Evolutionary conservation across 37 sponge, comb jelly and placozoan genomes (phyloP).

Genomic region (Agelas oroides): DNA sequence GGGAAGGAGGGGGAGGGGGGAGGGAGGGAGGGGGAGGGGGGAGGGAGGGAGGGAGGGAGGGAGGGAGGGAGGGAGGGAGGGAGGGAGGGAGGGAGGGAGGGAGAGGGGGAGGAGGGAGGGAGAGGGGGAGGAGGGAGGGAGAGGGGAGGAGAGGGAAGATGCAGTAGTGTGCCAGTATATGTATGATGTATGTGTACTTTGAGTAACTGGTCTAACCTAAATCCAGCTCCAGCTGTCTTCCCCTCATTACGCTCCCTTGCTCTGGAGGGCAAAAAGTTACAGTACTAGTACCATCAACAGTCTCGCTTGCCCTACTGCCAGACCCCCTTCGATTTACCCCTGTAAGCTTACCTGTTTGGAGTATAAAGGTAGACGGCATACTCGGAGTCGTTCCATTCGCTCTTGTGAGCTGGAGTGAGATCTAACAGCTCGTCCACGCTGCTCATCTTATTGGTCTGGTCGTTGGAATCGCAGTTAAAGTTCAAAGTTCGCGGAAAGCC

Average conservation of each 20-base stretch:
- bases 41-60: no score
- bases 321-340: no score
- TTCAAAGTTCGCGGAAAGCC: no score
- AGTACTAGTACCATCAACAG: no score
- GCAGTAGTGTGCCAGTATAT: background rate
- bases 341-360: constrained; percentile 58
- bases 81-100: background rate
- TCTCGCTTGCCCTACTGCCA: no score
- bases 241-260: no score
- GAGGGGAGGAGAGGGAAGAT: background rate
- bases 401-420: background rate
- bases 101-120: background rate
- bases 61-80: no score
- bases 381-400: constrained; percentile 54
- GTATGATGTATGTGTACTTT: background rate
- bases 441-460: no score
- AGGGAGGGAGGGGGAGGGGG: background rate
- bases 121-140: background rate
- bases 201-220: constrained; percentile 54
- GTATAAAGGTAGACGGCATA: constrained; percentile 52
- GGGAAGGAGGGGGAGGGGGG: background rate
- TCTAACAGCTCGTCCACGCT: no score
- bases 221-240: constrained; percentile 18
- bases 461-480: no score
- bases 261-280: no score